These are phyloP conservation scores for Oscheius sp. DNA, from an alignment of 2,888 invertebrate genomes.

Conservation along the genomic window DNA sequence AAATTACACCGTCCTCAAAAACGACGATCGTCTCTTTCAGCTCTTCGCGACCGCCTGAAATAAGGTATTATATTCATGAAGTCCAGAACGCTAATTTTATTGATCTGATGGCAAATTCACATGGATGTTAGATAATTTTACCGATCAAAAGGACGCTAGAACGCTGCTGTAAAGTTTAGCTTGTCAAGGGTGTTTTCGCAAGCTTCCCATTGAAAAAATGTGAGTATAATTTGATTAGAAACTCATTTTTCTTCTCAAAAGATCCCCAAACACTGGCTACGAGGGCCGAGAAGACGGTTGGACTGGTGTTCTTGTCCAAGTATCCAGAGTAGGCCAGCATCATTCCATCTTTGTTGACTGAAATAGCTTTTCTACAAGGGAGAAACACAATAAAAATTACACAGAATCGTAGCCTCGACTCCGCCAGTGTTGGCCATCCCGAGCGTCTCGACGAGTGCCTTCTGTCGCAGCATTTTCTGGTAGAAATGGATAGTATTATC, in stretches of 20 bases:
- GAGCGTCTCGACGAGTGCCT: slow-evolving; percentile 57
- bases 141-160: not conserved
- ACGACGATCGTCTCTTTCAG: slow-evolving; percentile 51
- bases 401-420: slow-evolving; percentile 53
- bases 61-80: not conserved
- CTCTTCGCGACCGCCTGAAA: slow-evolving; percentile 40
- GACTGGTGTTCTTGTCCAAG: slow-evolving; percentile 43
- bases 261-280: slow-evolving; percentile 56
- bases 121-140: not conserved
- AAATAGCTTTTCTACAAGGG: too few relatives aligned
- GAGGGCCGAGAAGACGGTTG: slow-evolving; percentile 55
- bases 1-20: slow-evolving; percentile 51
- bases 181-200: too few relatives aligned
- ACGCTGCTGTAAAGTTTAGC: not conserved
- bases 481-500: not conserved
- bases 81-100: too few relatives aligned
- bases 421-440: slow-evolving; percentile 59
- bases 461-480: slow-evolving; percentile 55
- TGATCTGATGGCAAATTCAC: too few relatives aligned
- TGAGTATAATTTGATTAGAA: not conserved
- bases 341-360: slow-evolving; percentile 43
- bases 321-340: slow-evolving; percentile 57
- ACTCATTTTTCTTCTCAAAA: slow-evolving; percentile 49
- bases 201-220: too few relatives aligned
- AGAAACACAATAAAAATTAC: slow-evolving; percentile 6